Evolutionary conservation across 2,797 vertebrate genomes (phyloP).

Genomic region (Chrysocyon brachyurus): DNA sequence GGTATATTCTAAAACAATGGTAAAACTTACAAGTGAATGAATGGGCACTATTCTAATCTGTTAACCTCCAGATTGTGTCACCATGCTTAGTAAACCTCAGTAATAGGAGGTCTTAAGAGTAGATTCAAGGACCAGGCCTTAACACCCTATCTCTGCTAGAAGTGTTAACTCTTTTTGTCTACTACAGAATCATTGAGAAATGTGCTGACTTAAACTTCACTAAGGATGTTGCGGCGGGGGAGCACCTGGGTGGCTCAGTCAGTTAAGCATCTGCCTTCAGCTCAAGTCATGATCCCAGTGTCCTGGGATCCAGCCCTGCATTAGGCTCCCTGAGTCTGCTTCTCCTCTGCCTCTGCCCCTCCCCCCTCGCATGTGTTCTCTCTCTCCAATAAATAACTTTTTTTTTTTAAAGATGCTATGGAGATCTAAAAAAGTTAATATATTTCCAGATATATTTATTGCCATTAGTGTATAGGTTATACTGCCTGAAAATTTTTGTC

Average conservation of each 20-base stretch:
- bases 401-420: neutral
- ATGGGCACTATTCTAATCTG: neutral
- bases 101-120: neutral
- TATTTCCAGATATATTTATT: neutral
- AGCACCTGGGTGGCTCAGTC: too few relatives aligned
- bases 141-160: neutral
- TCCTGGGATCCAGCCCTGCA: too few relatives aligned
- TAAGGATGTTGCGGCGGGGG: neutral
- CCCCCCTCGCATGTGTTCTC: too few relatives aligned
- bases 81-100: neutral
- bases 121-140: neutral
- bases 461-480: neutral
- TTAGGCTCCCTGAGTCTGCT: too few relatives aligned
- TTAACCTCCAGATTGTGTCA: neutral
- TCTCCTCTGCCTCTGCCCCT: too few relatives aligned
- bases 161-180: neutral
- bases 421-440: neutral
- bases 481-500: neutral
- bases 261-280: too few relatives aligned
- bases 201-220: neutral
- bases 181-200: neutral
- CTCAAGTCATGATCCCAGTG: too few relatives aligned
- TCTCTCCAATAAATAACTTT: too few relatives aligned
- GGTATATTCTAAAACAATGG: neutral
- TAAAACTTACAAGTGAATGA: neutral